phyloP scores from a whole-genome alignment of 2,797 vertebrate species.

The Hippoglossus hippoglossus region DNA sequence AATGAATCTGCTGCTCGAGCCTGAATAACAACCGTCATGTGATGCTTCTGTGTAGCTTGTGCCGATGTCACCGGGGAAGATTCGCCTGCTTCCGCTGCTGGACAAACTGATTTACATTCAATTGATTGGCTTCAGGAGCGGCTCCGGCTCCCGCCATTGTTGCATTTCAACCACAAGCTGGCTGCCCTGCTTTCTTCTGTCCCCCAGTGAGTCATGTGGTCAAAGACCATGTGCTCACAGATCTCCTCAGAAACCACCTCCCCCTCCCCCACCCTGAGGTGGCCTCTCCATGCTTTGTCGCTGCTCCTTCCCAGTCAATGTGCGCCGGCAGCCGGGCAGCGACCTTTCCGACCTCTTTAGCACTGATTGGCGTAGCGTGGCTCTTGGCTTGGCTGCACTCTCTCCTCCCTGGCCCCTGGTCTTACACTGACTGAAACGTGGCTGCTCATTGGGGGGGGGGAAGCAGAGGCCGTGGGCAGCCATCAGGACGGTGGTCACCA shows the following conservation, averaged over 20 bases:
- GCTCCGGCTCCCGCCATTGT: constrained; percentile 11
- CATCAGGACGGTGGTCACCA: constrained; percentile 11
- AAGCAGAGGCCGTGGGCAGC: background rate
- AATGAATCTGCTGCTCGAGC: background rate
- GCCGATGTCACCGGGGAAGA: constrained; percentile 16
- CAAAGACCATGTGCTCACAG: constrained; percentile 52
- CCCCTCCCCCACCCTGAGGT: constrained; percentile 20
- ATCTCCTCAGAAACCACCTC: constrained; percentile 28
- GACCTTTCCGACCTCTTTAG: constrained; percentile 69
- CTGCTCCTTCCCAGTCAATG: constrained; percentile 56
- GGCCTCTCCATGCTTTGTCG: constrained; percentile 53
- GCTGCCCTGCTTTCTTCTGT: constrained; percentile 31
- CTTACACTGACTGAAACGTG: constrained; percentile 41
- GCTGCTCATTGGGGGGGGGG: constrained; percentile 7
- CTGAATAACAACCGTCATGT: constrained; percentile 18
- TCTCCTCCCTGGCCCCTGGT: constrained; percentile 40
- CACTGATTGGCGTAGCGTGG: constrained; percentile 43
- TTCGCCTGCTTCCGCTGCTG: constrained; percentile 12
- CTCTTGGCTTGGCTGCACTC: constrained; percentile 39
- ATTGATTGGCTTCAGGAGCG: constrained; percentile 33
- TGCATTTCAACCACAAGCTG: constrained; percentile 22
- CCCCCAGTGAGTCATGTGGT: constrained; percentile 49
- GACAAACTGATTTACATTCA: constrained; percentile 41
- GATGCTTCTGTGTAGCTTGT: constrained; percentile 3
- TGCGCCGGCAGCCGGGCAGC: constrained; percentile 18